Base-by-base conservation (phyloP, 1,140 invertebrate genomes). In the Polypedilum pembai region DNA sequence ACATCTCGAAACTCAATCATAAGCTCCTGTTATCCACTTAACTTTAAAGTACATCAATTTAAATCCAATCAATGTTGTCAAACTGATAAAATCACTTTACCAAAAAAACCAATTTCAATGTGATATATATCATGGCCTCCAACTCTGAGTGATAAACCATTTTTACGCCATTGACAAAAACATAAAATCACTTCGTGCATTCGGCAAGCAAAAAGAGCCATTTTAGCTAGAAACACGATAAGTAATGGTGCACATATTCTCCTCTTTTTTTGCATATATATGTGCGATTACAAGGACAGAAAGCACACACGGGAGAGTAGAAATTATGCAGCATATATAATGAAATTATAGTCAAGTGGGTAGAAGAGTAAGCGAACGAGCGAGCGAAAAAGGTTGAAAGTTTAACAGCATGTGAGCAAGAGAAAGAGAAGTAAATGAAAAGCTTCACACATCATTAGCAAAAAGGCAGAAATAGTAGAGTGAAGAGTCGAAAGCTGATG, bases 301-400 rank as follows among this genome's bases (percentile, higher is more conserved):
- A 56, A 56, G 45, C 45, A 56, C 45, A 33, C 24, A 56, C 45
- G 45, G 45, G 45, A 56, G 45, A 33, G 24, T 33, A 33, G 24
- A n/a, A 56, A 56, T 56, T 56, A 56, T 56, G 45, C 45, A 56
- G 45, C 45, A 56, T n/a, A n/a, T 56, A 56, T 56, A 56, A 56
- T 56, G 45, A 56, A 56, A 56, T 56, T 56, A 56, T 12, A 56
- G 45, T 56, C 45, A 56, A 56, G 45, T n/a, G 45, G n/a, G 12
- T n/a, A 56, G n/a, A n/a, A n/a, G 45, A 45, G 41, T 45, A 45
- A 45, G 41, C n/a, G n/a, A 33, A 33, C 24, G 24, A 33, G 5
- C 24, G 24, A 56, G 45, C 45, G 45, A 56, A 56, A 56, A 33
- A 33, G 24, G 24, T 33, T 33, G 24, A 33, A 33, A 33, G 24